Conservation (phyloP, 2,113 vertebrate genomes). For the Cardinalis cardinalis region DNA sequence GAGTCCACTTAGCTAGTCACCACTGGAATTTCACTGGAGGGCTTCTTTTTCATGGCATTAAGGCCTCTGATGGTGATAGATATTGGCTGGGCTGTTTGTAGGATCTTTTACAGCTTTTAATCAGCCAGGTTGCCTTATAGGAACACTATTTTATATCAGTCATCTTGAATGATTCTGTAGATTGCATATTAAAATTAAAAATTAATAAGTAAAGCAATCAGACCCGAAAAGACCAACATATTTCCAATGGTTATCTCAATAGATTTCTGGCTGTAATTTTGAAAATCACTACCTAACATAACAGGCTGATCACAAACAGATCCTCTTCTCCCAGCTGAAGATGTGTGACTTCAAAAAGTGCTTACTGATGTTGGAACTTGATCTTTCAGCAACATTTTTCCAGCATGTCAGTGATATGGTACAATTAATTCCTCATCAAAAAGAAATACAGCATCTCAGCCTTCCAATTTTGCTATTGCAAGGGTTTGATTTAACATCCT, state of each 20-base stretch:
- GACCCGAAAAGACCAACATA: not conserved
- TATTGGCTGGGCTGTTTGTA: not conserved
- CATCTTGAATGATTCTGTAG: not conserved
- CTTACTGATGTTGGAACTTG: not conserved
- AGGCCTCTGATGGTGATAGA: not conserved
- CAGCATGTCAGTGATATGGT: not conserved
- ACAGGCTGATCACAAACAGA: not conserved
- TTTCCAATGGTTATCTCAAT: not conserved
- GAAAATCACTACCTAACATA: not conserved
- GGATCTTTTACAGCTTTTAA: not conserved
- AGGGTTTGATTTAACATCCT: conserved; percentile 34
- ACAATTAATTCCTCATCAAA: conserved; percentile 50
- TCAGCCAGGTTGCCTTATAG: not conserved
- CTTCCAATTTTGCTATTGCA: conserved; percentile 30
- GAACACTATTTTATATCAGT: not conserved
- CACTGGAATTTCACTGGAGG: conserved; percentile 4
- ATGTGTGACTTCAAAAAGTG: not conserved
- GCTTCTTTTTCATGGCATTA: not conserved
- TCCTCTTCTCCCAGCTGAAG: not conserved
- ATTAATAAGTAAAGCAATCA: not conserved
- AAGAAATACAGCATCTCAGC: conserved; percentile 8
- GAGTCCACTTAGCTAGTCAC: not conserved
- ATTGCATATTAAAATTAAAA: not conserved
- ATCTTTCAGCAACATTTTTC: conserved; percentile 7
- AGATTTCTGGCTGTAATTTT: not conserved